Evolutionary conservation across 1,140 invertebrate species (phyloP), one percentile per base, ranked within the genome.

Genomic region (Philaenus spumarius): DNA sequence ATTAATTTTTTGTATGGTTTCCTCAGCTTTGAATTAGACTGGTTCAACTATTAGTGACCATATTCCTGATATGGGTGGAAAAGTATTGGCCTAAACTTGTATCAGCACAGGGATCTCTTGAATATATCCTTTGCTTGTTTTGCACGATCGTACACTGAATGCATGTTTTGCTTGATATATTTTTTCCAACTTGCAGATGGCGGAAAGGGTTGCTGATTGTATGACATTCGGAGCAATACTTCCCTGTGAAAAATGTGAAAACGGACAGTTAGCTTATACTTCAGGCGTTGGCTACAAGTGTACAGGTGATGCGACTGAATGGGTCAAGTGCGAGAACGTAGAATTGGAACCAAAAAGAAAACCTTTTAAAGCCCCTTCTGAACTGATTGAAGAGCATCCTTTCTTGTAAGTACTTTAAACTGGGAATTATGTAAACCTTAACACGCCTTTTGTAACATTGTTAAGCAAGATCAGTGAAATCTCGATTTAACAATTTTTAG

Each of bases 191-290:
- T 30, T 30, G 52, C 66, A 92, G 84, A 82, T 90, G 30, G 70
- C 90, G 40, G 89, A 96, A 75, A 73, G 76, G 55, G 67, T 96
- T 1, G 78, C 86, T 12, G 96, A 98, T 74, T 75, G 82, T 24
- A 85, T 98, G 80, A 79, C 82, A 2, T 97, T 98, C 80, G 97
- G 97, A 47, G 81, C 83, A 23, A 73, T 95, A 12, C 68, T 82
- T 54, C 80, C 80, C 0, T 98, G 96, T 71, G 69, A 80, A 4
- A 83, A 87, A 67, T 99, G 97, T 69, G 82, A 83, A 55, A 70
- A 76, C 34, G 86, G 87, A 9, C 84, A 92, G 67, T 77, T 93
- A 14, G 68, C 78, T 50, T 87, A 83, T 60, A 80, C 81, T 55
- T 86, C 84, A 64, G 82, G 83, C 19, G 45, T 73, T 64, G 87